Evolutionary conservation across 2,797 vertebrate genomes (phyloP), one percentile per base, ranked within the genome.

Genomic region (Falco concolor): DNA sequence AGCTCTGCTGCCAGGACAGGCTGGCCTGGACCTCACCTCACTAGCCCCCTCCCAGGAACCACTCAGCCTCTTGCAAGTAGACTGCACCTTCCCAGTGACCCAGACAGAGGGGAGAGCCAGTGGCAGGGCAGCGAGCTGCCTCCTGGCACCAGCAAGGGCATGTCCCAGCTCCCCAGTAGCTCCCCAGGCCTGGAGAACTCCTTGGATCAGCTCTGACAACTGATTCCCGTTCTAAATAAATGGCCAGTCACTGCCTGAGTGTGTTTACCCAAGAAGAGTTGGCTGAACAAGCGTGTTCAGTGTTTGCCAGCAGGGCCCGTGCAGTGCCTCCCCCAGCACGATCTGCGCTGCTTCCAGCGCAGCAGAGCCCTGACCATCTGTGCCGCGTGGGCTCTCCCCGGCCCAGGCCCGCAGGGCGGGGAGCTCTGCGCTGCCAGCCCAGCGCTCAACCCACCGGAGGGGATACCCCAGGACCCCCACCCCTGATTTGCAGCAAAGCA

Each of bases 221-320:
- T 2, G 13, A 67, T 12, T 74, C 34, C 61, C 22, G 0, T 8
- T 14, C 24, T 13, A 18, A 57, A 65, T 11, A 87, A 95, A 73
- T 52, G 91, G 94, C 80, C 94, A 95, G 80, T 32, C 92, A 3
- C 75, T 12, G 77, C 69, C 79, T 23, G 91, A 53, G 76, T 21
- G 70, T 90, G 94, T 95, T 95, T 93, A 84, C 83, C 89, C 94
- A 4, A 5, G 18, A 92, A 89, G 68, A 95, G 93, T 72, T 95
- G 95, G 93, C 93, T 92, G 93, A 84, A 88, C 83, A 87, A 63
- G 81, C 61, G 1, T 1, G 3, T 21, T 44, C 19, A 8, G 54
- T 87, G 90, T 82, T 93, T 96, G 96, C 93, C 96, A 95, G 95
- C 93, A 75, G n/a, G 54, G 86, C 95, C 96, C 76, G 45, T 94